Evolutionary conservation across 1,140 invertebrate genomes (phyloP).

Genomic region (Sarcophaga bullata): DNA sequence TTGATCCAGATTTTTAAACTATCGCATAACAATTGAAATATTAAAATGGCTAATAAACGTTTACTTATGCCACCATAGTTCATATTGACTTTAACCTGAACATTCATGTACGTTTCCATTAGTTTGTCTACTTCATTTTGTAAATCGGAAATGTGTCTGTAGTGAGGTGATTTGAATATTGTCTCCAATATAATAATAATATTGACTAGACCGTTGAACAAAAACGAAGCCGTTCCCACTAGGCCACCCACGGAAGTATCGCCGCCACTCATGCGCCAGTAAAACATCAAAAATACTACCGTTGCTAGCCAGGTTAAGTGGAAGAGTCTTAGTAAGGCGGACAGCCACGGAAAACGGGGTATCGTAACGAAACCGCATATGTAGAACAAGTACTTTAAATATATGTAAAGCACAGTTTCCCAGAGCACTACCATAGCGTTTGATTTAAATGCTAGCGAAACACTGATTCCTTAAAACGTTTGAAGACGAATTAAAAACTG

Average conservation of each 20-base stretch:
- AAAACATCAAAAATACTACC: constrained; percentile 28
- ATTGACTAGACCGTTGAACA: not conserved
- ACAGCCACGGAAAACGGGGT: not conserved
- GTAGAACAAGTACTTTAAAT: not conserved
- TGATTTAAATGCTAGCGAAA: too few relatives aligned
- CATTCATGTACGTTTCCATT: not conserved
- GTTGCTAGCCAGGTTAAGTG: not conserved
- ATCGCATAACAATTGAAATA: constrained; percentile 4
- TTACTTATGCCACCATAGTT: not conserved
- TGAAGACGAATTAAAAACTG: too few relatives aligned
- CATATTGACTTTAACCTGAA: not conserved
- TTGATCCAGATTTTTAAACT: constrained; percentile 21
- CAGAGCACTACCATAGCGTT: too few relatives aligned
- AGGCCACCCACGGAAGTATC: constrained; percentile 33
- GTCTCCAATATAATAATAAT: constrained; percentile 29
- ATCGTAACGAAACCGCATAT: not conserved
- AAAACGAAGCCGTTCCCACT: constrained; percentile 26
- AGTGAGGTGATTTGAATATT: not conserved
- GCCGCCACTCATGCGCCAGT: constrained; percentile 19
- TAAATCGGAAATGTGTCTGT: not conserved
- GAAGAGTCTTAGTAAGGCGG: not conserved
- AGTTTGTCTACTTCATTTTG: not conserved
- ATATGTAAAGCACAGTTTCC: not conserved
- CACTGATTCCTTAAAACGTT: too few relatives aligned
- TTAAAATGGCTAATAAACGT: not conserved